These are phyloP conservation scores for Ardeotis arabs DNA, from an alignment of 2,113 vertebrate genomes.

Conservation along the genomic window DNA sequence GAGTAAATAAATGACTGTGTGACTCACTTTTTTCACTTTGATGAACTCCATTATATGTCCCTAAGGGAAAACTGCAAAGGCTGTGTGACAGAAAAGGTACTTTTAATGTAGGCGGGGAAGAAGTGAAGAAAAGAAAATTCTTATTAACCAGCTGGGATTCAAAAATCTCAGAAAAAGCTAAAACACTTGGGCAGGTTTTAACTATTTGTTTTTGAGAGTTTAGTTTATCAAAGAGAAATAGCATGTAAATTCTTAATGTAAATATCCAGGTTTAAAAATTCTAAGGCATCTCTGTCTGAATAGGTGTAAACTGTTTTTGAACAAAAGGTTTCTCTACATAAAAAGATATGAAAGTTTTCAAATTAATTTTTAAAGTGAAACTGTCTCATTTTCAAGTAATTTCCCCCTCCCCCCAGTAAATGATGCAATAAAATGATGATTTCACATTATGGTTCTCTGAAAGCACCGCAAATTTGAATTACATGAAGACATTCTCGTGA, in stretches of 20 bases:
- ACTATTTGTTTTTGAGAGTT: background rate
- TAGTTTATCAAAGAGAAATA: background rate
- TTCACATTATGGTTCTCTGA: background rate
- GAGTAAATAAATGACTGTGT: conserved; percentile 57
- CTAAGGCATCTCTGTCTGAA: background rate
- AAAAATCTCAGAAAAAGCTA: background rate
- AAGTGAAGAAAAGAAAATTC: conserved; percentile 15
- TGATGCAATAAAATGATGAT: background rate
- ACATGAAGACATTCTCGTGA: background rate
- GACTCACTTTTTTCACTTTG: conserved; percentile 30
- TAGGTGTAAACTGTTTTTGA: background rate
- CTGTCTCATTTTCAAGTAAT: background rate
- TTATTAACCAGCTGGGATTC: background rate
- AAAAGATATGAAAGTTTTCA: background rate
- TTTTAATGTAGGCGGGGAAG: background rate
- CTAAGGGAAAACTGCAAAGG: conserved; percentile 36
- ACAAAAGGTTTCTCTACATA: background rate
- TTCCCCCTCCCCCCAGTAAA: background rate
- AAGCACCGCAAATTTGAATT: background rate
- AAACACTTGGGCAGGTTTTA: background rate
- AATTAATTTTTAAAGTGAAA: background rate
- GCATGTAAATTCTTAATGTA: background rate
- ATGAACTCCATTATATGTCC: conserved; percentile 42
- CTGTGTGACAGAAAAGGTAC: conserved; percentile 4
- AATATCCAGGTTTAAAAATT: background rate